These are phyloP conservation scores for Drosophila infuscata DNA, from an alignment of 2,888 invertebrate species.

Conservation along the genomic window DNA sequence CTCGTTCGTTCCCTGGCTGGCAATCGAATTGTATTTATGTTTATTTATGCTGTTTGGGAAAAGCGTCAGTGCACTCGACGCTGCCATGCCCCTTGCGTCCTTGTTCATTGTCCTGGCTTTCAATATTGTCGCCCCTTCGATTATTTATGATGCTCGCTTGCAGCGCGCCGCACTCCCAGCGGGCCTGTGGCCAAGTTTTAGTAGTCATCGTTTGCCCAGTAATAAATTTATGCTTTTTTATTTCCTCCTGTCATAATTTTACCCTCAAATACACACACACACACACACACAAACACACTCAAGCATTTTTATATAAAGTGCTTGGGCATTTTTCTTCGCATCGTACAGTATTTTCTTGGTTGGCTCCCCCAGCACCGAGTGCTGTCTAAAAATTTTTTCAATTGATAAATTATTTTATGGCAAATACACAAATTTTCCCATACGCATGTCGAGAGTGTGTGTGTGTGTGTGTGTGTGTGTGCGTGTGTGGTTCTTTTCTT, in stretches of 20 bases:
- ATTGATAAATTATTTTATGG: constrained; percentile 82
- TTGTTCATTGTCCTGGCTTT: constrained; percentile 62
- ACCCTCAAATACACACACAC: constrained; percentile 69
- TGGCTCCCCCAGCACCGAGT: constrained; percentile 17
- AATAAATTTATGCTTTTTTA: constrained; percentile 82
- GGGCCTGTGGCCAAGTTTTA: constrained; percentile 80
- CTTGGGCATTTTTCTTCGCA: constrained; percentile 67
- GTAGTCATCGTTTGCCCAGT: constrained; percentile 78
- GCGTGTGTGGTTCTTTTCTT: constrained; percentile 40
- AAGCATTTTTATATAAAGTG: constrained; percentile 52
- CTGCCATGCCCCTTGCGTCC: constrained; percentile 10
- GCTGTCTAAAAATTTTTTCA: constrained; percentile 73
- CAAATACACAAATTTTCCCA: constrained; percentile 78
- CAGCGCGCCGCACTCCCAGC: constrained; percentile 56
- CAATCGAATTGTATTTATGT: constrained; percentile 66
- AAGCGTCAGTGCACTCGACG: constrained; percentile 57
- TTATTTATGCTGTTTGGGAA: constrained; percentile 58
- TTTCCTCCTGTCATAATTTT: constrained; percentile 82
- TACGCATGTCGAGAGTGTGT: constrained; percentile 52
- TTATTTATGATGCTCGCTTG: constrained; percentile 77
- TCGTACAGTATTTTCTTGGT: constrained; percentile 37
- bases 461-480: constrained; percentile 21
- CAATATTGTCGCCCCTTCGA: constrained; percentile 81
- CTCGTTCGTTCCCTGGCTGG: constrained; percentile 6
- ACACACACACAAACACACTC: constrained; percentile 46